Evolutionary conservation across 2,888 invertebrate genomes (phyloP), one percentile per base, ranked within the genome.

Genomic region (Idaea biselata): DNA sequence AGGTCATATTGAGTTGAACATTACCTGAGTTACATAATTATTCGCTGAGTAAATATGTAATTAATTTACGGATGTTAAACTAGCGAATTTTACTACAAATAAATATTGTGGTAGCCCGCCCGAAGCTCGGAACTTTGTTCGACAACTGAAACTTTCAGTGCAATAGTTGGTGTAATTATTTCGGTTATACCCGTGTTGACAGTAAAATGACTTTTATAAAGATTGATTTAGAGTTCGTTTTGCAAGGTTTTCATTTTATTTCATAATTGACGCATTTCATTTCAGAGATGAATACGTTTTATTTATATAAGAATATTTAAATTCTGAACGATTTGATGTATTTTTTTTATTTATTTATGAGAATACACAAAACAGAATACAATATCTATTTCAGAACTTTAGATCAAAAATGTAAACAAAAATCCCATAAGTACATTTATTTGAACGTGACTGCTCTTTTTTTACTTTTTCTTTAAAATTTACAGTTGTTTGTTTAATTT

Each of bases 31-130:
- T 76, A 78, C 76, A 83, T 86, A 84, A 88, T 88, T 87, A 86
- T 79, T 76, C 73, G 73, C 58, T 66, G 73, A 68, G 80, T 81
- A 84, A 84, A 87, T 82, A 78, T 79, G 80, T 85, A 80, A 88
- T 88, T 87, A 87, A 87, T 88, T 86, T 80, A 82, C 80, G 71
- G 77, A 72, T 71, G 80, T 77, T 72, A 81, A 73, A 78, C 73
- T 14, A 63, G 59, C 53, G 69, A 74, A 70, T 71, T 74, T 75
- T 73, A 77, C 75, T 71, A 71, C 71, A 77, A 82, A 82, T 79
- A 80, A 78, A 78, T 78, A 79, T 77, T 62, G 73, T 70, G 73
- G 76, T 73, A 67, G 64, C 71, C 67, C 66, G 64, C 58, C 62
- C 60, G 63, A 68, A 63, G 68, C 71, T 67, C 62, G 69, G 63